Evolutionary conservation across 2,888 invertebrate species (phyloP).

Genomic region (Drosophila anomalata): DNA sequence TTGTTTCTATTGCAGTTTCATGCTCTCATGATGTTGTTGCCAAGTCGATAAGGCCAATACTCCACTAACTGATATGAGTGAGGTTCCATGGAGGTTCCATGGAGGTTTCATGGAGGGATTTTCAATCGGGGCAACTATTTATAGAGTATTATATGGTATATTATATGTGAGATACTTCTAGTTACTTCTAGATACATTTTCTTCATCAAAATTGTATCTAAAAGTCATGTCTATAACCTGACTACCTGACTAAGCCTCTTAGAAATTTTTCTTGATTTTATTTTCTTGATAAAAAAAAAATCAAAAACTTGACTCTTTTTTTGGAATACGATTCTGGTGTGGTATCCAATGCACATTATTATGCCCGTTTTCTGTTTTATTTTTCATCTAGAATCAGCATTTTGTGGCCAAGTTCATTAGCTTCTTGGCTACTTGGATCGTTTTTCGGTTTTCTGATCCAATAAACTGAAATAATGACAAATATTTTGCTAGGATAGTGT

Average conservation of each 20-base stretch:
- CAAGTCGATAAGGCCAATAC: constrained; percentile 65
- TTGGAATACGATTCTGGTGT: not conserved
- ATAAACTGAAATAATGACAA: not conserved
- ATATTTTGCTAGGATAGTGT: no score
- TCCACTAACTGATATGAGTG: constrained; percentile 34
- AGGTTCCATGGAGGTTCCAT: not conserved
- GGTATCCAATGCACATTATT: constrained; percentile 20
- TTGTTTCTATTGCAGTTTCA: constrained; percentile 18
- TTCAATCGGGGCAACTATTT: no score
- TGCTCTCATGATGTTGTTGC: constrained; percentile 62
- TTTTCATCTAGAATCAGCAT: constrained; percentile 28
- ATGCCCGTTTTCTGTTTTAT: constrained; percentile 2
- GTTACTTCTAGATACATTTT: no score
- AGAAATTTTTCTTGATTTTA: no score
- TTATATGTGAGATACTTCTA: no score
- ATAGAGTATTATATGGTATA: no score
- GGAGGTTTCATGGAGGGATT: no score
- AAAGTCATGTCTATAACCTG: no score
- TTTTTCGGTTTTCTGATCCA: constrained; percentile 9
- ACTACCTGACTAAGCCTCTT: constrained; percentile 16
- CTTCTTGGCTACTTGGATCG: constrained; percentile 8
- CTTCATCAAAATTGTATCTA: no score
- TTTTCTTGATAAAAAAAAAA: no score
- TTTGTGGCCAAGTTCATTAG: constrained; percentile 42
- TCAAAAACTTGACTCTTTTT: not conserved